Percentiles rank a stretch among this genome's conserved stretches.
These are phyloP conservation scores for Bombus impatiens DNA, from an alignment of 1,140 invertebrate genomes.

Conservation along the genomic window DNA sequence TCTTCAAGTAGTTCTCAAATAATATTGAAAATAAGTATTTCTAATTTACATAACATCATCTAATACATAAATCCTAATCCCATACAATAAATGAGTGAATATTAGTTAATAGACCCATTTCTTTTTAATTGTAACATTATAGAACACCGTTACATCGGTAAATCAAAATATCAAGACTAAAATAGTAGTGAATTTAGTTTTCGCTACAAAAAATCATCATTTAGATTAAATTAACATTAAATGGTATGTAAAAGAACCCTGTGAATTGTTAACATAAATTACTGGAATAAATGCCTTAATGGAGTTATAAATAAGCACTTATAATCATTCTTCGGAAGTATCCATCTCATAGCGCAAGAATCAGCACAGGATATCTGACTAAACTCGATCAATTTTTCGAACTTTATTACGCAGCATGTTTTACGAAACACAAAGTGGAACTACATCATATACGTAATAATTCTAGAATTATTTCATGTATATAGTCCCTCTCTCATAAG, in stretches of 20 bases:
- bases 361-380: background rate
- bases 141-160: too few relatives aligned
- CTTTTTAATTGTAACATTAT: background rate
- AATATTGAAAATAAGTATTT: background rate
- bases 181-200: background rate
- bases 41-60: background rate
- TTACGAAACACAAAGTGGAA: background rate
- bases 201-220: background rate
- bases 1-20: background rate
- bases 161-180: background rate
- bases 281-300: background rate
- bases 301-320: background rate
- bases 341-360: background rate
- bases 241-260: background rate
- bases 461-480: conserved; percentile 29
- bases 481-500: background rate
- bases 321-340: background rate
- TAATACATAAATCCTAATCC: background rate
- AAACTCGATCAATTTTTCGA: conserved; percentile 1
- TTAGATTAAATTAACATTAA: background rate
- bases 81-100: background rate
- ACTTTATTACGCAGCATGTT: background rate
- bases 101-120: background rate
- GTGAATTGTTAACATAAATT: background rate
- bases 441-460: conserved; percentile 13